Evolutionary conservation across 2,888 invertebrate genomes (phyloP).

Genomic region (Ommatoiulus sabulosus): DNA sequence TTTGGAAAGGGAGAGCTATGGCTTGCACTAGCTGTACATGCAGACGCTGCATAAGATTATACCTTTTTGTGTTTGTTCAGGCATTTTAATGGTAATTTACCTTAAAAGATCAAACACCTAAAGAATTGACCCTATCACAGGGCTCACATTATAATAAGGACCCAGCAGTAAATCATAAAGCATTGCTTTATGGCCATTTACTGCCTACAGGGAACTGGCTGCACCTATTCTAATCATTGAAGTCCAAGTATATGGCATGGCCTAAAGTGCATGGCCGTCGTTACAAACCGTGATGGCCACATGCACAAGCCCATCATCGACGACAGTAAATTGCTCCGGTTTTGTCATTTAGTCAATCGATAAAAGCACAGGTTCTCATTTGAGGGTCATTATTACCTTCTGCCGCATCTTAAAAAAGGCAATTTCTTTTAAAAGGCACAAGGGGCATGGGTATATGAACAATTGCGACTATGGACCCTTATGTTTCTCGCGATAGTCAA

Average conservation of each 20-base stretch:
- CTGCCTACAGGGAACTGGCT: not conserved
- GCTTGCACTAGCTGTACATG: not conserved
- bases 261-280: slow-evolving; percentile 28
- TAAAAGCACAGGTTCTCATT: not conserved
- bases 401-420: not conserved
- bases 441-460: not conserved
- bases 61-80: not conserved
- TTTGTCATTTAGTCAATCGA: slow-evolving; percentile 10
- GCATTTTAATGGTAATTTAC: not conserved
- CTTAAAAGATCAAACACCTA: not conserved
- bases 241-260: not conserved
- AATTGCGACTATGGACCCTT: not conserved
- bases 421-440: not conserved
- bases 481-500: not conserved
- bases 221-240: not conserved
- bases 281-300: not conserved
- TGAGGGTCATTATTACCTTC: slow-evolving; percentile 6
- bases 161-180: slow-evolving; percentile 2
- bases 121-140: slow-evolving; percentile 21
- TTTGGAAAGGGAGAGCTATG: not conserved
- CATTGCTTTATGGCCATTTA: slow-evolving; percentile 13
- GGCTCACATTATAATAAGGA: slow-evolving; percentile 15
- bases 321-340: not conserved
- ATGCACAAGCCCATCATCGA: not conserved
- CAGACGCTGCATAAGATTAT: not conserved